These are phyloP conservation scores for Notoglanidium macrostoma DNA, from an alignment of 2,797 vertebrate species.

Conservation along the genomic window DNA sequence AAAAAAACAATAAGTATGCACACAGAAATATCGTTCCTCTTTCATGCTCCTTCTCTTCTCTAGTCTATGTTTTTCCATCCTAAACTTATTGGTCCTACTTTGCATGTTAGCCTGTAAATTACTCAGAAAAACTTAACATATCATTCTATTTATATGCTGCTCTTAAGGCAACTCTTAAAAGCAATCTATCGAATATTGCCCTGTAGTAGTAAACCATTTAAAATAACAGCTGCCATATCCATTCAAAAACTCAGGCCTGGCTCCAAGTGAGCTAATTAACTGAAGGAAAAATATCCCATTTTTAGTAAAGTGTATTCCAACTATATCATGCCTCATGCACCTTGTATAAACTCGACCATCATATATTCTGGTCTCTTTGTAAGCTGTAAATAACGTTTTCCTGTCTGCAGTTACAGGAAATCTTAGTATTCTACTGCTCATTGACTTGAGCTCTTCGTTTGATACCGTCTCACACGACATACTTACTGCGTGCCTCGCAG, in stretches of 20 bases:
- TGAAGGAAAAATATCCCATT: background rate
- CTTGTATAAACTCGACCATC: background rate
- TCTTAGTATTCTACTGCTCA: background rate
- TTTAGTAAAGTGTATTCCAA: background rate
- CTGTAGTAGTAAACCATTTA: background rate
- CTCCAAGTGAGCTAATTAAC: background rate
- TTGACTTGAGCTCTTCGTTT: background rate
- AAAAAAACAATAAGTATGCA: background rate
- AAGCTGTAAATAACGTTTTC: background rate
- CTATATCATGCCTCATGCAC: background rate
- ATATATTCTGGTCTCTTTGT: background rate
- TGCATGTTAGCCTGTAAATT: background rate
- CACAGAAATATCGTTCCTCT: background rate
- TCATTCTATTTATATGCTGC: background rate
- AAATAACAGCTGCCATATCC: background rate
- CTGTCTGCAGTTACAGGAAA: background rate
- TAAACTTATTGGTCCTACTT: background rate
- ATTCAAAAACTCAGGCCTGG: background rate
- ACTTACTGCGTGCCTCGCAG: background rate
- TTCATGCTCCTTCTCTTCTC: background rate
- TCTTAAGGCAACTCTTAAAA: background rate
- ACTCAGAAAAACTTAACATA: background rate
- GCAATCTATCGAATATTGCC: background rate
- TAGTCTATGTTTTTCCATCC: background rate
- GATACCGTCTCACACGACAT: background rate